Base-by-base conservation (phyloP, 2,113 vertebrate species). In the Sclerurus mexicanus region DNA sequence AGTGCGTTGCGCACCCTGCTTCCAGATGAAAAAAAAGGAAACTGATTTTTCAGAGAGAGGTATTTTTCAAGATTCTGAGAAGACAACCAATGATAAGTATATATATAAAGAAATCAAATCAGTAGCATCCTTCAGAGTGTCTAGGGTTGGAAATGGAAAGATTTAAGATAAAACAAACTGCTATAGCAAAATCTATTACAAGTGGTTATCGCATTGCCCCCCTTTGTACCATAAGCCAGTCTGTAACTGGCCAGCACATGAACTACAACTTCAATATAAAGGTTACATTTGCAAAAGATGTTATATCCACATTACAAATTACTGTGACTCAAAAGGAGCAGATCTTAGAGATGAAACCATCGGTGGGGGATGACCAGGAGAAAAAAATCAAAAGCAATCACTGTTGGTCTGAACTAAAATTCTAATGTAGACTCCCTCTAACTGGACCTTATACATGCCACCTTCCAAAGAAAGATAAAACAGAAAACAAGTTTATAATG, bases 331-430 rank as follows among this genome's bases (percentile, higher is more conserved):
- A 46, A 87, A 77, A 74, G 33, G 3, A 71, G 14, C 19, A 74
- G 10, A 39, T 35, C 9, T 87, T 28, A 30, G 59, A 46, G 37
- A 1, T 12, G 10, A 74, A 95, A 71, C 22, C 0, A 0, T 49
- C 1, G 0, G 6, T 68, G 23, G 6, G 11, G 9, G 22, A 30
- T 75, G 55, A 50, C 2, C 3, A 20, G 24, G 13, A 81, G 22
- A 72, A 82, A 35, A 68, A 31, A 89, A 30, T 60, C 18, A 73
- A 53, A 83, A 87, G 10, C 33, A 47, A 5, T 73, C 19, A 73
- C 8, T 39, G 4, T 2, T 60, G 13, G 76, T 30, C 15, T 77
- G 63, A 87, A 69, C 12, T 40, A 49, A 76, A 89, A 60, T 23
- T 69, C 18, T 44, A 21, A 33, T 4, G 1, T 47, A 56, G 50